A percentile compares a stretch with the other conserved stretches of the same genome.
phyloP scores from a whole-genome alignment of 92 coral and sea anemone species.

The Phenganax stokvisi region DNA sequence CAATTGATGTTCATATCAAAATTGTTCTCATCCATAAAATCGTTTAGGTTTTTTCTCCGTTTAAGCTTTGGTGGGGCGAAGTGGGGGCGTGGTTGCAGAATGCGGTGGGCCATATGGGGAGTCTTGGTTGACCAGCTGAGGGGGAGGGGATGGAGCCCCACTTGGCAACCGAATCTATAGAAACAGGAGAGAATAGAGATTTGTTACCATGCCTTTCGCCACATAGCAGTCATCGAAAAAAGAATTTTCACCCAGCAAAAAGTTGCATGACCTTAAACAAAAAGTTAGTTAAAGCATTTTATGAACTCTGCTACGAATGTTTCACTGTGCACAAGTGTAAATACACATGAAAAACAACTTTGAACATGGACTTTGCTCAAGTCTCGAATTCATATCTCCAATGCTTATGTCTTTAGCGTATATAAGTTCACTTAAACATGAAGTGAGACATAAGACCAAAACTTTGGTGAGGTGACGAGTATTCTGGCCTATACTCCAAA shows the following conservation, averaged over 20 bases:
- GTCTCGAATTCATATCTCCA: background rate
- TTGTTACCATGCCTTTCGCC: background rate
- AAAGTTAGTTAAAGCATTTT: no score
- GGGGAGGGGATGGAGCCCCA: slow-evolving; percentile 36
- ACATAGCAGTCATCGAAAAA: background rate
- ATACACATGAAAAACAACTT: no score
- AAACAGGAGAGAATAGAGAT: background rate
- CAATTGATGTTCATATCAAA: slow-evolving; percentile 13
- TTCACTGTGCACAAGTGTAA: no score
- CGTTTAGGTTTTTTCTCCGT: background rate
- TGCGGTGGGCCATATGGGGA: slow-evolving; percentile 26
- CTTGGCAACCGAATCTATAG: slow-evolving; percentile 9
- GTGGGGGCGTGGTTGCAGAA: slow-evolving; percentile 18
- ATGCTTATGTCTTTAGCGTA: background rate
- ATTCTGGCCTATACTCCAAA: no score
- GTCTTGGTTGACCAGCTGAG: slow-evolving; percentile 36
- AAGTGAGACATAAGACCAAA: background rate
- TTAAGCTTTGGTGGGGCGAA: slow-evolving; percentile 30
- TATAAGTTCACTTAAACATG: background rate
- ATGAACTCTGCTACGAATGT: no score
- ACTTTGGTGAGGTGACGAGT: no score
- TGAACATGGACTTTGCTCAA: no score
- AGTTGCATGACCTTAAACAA: no score
- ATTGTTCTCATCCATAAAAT: background rate
- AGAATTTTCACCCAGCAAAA: background rate